Percentiles rank a stretch among this genome's conserved stretches.
Evolutionary conservation across 2,888 invertebrate genomes (phyloP).

Genomic region (Furcula furcula): DNA sequence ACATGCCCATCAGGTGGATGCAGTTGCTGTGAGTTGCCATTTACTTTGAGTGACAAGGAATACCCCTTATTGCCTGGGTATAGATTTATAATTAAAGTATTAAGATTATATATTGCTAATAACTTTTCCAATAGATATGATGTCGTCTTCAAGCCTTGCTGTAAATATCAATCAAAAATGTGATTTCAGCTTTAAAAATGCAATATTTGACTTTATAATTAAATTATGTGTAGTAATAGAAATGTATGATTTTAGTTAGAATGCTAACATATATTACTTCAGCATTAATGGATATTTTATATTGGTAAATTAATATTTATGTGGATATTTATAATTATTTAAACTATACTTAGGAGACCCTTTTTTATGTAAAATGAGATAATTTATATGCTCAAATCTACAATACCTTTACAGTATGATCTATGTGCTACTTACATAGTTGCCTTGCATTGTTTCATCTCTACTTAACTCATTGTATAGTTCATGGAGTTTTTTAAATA

Average conservation of each 20-base stretch:
- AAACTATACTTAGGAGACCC: too few relatives aligned
- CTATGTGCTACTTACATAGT: conserved; percentile 61
- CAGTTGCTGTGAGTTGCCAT: conserved; percentile 76
- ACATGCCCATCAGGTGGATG: conserved; percentile 71
- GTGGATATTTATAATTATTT: too few relatives aligned
- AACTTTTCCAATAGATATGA: conserved; percentile 92
- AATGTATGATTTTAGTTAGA: too few relatives aligned
- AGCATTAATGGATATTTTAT: too few relatives aligned
- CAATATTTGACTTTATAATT: too few relatives aligned
- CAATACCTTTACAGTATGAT: too few relatives aligned
- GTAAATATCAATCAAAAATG: conserved; percentile 35
- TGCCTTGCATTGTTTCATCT: conserved; percentile 69
- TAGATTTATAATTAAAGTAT: conserved; percentile 94
- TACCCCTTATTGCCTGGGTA: conserved; percentile 97
- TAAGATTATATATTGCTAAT: conserved; percentile 91
- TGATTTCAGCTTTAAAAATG: too few relatives aligned
- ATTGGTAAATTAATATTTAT: too few relatives aligned
- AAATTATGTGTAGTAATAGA: too few relatives aligned
- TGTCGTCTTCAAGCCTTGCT: conserved; percentile 83
- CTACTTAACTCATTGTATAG: conserved; percentile 72
- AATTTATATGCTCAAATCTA: too few relatives aligned
- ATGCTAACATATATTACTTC: too few relatives aligned
- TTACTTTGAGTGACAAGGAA: conserved; percentile 85
- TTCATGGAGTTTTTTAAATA: conserved; percentile 77
- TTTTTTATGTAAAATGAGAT: too few relatives aligned